phyloP scores from a whole-genome alignment of 2,797 vertebrate species.

The Peromyscus eremicus region DNA sequence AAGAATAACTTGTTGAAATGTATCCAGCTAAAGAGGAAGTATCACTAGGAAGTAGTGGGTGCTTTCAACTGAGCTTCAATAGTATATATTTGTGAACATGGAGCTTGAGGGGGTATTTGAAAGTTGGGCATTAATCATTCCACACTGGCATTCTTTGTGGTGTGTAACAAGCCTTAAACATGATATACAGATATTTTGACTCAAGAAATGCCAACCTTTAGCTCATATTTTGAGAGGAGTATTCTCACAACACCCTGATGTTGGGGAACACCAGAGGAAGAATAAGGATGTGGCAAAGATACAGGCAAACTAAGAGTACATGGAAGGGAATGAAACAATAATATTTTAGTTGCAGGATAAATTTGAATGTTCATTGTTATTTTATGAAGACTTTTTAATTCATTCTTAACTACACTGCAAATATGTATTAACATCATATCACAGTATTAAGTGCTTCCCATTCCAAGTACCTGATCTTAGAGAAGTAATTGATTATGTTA shows the following conservation, averaged over 20 bases:
- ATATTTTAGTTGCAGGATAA: background rate
- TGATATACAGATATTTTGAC: background rate
- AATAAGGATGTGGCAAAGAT: background rate
- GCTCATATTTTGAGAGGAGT: background rate
- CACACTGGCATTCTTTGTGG: background rate
- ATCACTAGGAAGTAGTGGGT: background rate
- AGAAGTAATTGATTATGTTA: background rate
- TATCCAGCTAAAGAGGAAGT: background rate
- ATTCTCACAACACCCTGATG: background rate
- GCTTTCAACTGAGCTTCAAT: background rate
- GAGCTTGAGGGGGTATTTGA: background rate
- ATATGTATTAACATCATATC: background rate
- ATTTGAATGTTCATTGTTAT: conserved; percentile 5
- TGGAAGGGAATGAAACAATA: background rate
- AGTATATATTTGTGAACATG: background rate
- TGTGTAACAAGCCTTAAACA: background rate
- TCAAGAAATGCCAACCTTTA: background rate
- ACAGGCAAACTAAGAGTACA: background rate
- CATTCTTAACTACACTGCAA: background rate
- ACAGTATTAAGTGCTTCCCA: background rate
- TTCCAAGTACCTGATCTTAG: background rate
- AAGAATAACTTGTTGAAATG: background rate
- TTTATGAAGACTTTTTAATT: background rate
- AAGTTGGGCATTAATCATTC: background rate
- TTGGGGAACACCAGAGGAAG: background rate